A percentile compares a stretch with the other conserved stretches of the same genome.
Evolutionary conservation across 2,797 vertebrate genomes (phyloP).

Genomic region (Acanthornis magna): DNA sequence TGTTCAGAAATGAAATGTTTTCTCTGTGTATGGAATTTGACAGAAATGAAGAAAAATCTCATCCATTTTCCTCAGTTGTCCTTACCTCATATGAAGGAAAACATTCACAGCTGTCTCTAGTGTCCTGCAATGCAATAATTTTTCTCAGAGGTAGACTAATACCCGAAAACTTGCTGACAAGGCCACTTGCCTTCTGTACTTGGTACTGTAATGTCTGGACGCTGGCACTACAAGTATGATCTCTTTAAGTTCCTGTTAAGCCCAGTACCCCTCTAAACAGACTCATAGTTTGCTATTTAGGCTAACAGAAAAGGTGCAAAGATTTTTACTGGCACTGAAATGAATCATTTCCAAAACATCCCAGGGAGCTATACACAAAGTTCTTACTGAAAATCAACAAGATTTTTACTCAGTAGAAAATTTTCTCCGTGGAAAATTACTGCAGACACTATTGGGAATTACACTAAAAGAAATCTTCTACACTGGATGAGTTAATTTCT

Average conservation of each 20-base stretch:
- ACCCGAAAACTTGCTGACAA: constrained; percentile 9
- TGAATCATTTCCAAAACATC: neutral
- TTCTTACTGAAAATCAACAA: neutral
- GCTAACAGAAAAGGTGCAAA: neutral
- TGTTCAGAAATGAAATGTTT: constrained; percentile 53
- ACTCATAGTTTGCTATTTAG: neutral
- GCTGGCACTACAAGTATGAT: neutral
- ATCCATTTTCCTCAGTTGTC: constrained; percentile 57
- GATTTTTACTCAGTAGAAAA: neutral
- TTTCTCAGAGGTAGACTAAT: constrained; percentile 31
- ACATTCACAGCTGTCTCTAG: constrained; percentile 52
- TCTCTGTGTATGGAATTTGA: constrained; percentile 56
- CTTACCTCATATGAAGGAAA: constrained; percentile 64
- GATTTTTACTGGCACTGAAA: neutral
- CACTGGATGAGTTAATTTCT: neutral
- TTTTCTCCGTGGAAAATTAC: neutral
- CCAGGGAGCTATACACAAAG: neutral
- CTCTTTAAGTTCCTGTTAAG: neutral
- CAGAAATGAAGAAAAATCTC: constrained; percentile 66
- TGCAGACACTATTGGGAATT: neutral
- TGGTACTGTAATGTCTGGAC: neutral
- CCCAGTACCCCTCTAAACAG: neutral
- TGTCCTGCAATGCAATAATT: constrained; percentile 43
- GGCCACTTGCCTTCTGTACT: neutral
- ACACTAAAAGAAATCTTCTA: neutral